Base-by-base conservation (phyloP, 2,113 vertebrate genomes). In the Gallinago paraguaiae region DNA sequence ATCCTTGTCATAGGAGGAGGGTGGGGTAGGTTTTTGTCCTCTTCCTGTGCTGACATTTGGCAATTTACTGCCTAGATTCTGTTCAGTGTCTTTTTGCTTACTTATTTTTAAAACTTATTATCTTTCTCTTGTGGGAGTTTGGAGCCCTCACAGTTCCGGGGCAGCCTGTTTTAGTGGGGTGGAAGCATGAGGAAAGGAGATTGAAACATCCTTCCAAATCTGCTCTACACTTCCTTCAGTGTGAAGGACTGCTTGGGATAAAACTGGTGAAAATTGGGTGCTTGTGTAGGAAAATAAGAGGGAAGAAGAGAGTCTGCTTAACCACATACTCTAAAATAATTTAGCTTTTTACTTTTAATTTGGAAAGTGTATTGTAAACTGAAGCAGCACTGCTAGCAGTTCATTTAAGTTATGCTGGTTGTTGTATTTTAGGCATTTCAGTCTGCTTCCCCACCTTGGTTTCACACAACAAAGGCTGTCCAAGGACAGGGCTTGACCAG, bases 1-100 rank as follows among this genome's bases (percentile, higher is more conserved):
- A 93, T 96, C 76, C 71, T 93, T 95, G 67, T 94, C 75, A 77
- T 39, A 90, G 79, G 87, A 92, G 53, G n/a, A 93, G 93, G 86
- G 92, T 97, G 85, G 89, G 76, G 65, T 65, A 46, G 64, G 80
- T 81, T 96, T 97, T 88, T 68, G 56, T 86, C 39, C 22, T 92
- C 14, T 93, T 95, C 74, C 91, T 95, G 86, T 64, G 39, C 60
- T 93, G 48, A 28, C 61, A 48, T 76, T 95, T 95, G 74, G 23
- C 35, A 61, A 0, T 85, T 90, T 50, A 74, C 17, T 4, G 13
- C 35, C 25, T 60, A 51, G 22, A 43, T 43, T 67, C 17, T 59
- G 46, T 92, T 90, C 1, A 11, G 0, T 24, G 12, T 63, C 24
- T 57, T 87, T 24, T 59, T 24, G 18, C 11, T 54, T 78, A 13